Conservation (phyloP, 2,113 vertebrate genomes). For the Cyphotilapia sp. region DNA sequence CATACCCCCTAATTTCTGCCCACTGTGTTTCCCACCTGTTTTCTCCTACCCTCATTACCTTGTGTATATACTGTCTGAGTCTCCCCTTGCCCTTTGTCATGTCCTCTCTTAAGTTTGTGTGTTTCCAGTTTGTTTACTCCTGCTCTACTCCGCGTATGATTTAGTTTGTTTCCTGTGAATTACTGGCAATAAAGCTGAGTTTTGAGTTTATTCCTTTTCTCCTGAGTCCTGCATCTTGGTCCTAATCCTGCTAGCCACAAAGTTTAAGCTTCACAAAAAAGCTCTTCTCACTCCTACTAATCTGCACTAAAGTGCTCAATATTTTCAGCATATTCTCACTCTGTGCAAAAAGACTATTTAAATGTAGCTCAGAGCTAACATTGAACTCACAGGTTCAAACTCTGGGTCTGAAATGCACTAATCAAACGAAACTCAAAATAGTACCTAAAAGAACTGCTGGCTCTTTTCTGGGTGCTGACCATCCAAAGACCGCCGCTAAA, state of each 20-base stretch:
- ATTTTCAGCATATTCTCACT: not conserved
- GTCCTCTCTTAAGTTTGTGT: not conserved
- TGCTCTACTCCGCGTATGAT: rapidly evolving
- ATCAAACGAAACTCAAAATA: not conserved
- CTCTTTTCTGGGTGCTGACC: not conserved
- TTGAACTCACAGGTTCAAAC: not conserved
- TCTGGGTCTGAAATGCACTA: not conserved
- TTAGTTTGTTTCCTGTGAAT: rapidly evolving
- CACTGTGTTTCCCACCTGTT: not conserved
- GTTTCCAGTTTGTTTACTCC: not conserved
- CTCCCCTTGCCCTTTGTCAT: rapidly evolving
- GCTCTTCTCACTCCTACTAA: not conserved
- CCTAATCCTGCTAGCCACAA: not conserved
- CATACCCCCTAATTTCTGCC: not conserved
- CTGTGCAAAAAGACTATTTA: not conserved
- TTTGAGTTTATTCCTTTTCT: not conserved
- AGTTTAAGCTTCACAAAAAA: not conserved
- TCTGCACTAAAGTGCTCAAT: not conserved
- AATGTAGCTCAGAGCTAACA: not conserved
- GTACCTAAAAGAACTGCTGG: not conserved
- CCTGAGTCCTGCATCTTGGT: not conserved
- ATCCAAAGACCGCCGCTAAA: not conserved
- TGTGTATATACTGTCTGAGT: not conserved
- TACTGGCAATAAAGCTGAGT: not conserved
- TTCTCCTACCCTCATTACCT: not conserved